These are phyloP conservation scores for Amphipyra berbera DNA, from an alignment of 2,888 invertebrate genomes.

Conservation along the genomic window DNA sequence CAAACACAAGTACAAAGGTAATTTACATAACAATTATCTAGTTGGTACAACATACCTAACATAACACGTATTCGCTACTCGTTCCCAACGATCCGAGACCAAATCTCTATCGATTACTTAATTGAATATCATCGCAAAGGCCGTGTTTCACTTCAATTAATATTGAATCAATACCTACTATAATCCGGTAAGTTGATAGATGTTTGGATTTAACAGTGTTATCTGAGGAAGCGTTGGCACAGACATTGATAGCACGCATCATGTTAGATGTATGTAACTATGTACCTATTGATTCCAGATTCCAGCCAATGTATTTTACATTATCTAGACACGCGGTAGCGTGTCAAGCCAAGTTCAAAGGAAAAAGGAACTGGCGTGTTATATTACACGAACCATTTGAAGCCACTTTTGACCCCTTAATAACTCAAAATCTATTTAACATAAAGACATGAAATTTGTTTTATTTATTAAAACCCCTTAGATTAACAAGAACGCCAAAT, in stretches of 20 bases:
- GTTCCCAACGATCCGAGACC: slow-evolving; percentile 8
- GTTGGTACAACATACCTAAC: not conserved
- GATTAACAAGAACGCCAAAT: no score
- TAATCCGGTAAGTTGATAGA: slow-evolving; percentile 23
- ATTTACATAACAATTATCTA: slow-evolving; percentile 8
- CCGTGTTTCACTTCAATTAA: slow-evolving; percentile 9
- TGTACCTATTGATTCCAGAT: not conserved
- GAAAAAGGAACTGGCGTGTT: no score
- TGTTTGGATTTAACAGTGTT: slow-evolving; percentile 21
- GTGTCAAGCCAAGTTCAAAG: no score
- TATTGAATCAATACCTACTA: slow-evolving; percentile 6
- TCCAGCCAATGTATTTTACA: no score
- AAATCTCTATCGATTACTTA: slow-evolving; percentile 35
- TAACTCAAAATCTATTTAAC: no score
- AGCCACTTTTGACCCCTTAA: no score
- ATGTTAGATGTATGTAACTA: not conserved
- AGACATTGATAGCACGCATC: slow-evolving; percentile 6
- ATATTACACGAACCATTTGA: no score
- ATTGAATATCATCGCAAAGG: slow-evolving; percentile 30
- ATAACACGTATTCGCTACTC: not conserved
- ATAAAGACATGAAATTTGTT: no score
- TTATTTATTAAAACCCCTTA: no score
- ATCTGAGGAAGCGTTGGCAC: slow-evolving; percentile 22
- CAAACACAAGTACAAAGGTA: no score
- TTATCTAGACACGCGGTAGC: no score